Evolutionary conservation across 2,888 invertebrate genomes (phyloP).

Genomic region (Nemotelus pantherinus): DNA sequence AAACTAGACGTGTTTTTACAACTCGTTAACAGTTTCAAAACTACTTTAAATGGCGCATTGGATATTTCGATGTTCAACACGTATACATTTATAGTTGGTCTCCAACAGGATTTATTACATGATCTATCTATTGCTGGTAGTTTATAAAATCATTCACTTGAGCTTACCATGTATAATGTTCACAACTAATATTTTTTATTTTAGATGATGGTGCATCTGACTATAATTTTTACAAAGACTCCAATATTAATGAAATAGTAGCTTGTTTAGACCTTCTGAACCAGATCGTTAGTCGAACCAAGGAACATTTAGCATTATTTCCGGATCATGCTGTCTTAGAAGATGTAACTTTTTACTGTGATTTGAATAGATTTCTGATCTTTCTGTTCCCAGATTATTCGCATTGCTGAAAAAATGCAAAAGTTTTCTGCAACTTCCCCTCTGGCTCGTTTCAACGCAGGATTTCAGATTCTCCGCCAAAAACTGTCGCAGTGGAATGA

Average conservation of each 20-base stretch:
- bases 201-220: not conserved
- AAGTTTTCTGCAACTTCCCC: slow-evolving; percentile 83
- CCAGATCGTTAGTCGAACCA: slow-evolving; percentile 71
- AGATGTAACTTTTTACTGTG: slow-evolving; percentile 68
- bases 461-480: slow-evolving; percentile 87
- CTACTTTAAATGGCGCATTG: slow-evolving; percentile 56
- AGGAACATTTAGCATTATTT: slow-evolving; percentile 79
- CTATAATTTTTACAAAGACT: slow-evolving; percentile 84
- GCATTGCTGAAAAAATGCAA: slow-evolving; percentile 70
- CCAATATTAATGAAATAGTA: slow-evolving; percentile 81
- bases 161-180: not conserved
- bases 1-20: slow-evolving; percentile 60
- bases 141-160: slow-evolving; percentile 1
- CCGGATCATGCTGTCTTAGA: slow-evolving; percentile 89
- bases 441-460: slow-evolving; percentile 87
- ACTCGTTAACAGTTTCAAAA: slow-evolving; percentile 58
- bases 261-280: slow-evolving; percentile 77
- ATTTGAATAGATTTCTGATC: not conserved
- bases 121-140: slow-evolving; percentile 53
- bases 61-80: slow-evolving; percentile 59
- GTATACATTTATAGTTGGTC: slow-evolving; percentile 58
- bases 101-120: slow-evolving; percentile 59
- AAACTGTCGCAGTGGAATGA: slow-evolving; percentile 92
- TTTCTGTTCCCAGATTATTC: slow-evolving; percentile 66
- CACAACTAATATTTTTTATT: not conserved